These are phyloP conservation scores for Periophthalmodon schlosseri DNA, from an alignment of 2,113 vertebrate species.

Conservation along the genomic window DNA sequence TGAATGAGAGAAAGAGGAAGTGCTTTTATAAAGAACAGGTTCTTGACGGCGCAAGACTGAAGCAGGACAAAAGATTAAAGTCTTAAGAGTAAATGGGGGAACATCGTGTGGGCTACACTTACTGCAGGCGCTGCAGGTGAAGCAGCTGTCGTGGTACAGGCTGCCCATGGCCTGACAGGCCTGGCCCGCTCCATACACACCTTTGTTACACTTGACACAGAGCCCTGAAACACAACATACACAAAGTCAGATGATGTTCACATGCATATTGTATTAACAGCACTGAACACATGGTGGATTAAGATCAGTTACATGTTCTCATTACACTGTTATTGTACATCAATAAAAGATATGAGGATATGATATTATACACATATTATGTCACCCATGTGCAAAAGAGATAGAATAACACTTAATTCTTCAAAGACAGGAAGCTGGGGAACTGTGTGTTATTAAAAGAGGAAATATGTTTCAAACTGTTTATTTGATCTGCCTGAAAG, in stretches of 20 bases:
- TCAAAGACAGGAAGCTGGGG: slow-evolving; percentile 48
- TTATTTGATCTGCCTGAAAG: slow-evolving; percentile 72
- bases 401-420: slow-evolving; percentile 7
- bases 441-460: slow-evolving; percentile 36
- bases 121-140: slow-evolving; percentile 97
- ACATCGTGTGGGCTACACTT: slow-evolving; percentile 70
- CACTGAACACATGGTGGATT: not conserved
- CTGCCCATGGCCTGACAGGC: slow-evolving; percentile 98
- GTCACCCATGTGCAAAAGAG: slow-evolving; percentile 16
- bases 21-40: slow-evolving; percentile 33
- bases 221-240: slow-evolving; percentile 75
- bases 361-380: slow-evolving; percentile 15
- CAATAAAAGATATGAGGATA: not conserved
- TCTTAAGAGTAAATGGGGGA: slow-evolving; percentile 6
- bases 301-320: not conserved
- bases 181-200: slow-evolving; percentile 89
- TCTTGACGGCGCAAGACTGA: slow-evolving; percentile 11
- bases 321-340: slow-evolving; percentile 3
- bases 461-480: slow-evolving; percentile 51
- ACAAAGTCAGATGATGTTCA: slow-evolving; percentile 5
- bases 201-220: slow-evolving; percentile 92
- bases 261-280: not conserved
- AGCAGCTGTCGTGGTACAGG: slow-evolving; percentile 93
- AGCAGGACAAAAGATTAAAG: slow-evolving; percentile 12
- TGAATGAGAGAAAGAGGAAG: slow-evolving; percentile 18